These are phyloP conservation scores for Ibycter americanus DNA, from an alignment of 2,797 vertebrate species.

Conservation along the genomic window DNA sequence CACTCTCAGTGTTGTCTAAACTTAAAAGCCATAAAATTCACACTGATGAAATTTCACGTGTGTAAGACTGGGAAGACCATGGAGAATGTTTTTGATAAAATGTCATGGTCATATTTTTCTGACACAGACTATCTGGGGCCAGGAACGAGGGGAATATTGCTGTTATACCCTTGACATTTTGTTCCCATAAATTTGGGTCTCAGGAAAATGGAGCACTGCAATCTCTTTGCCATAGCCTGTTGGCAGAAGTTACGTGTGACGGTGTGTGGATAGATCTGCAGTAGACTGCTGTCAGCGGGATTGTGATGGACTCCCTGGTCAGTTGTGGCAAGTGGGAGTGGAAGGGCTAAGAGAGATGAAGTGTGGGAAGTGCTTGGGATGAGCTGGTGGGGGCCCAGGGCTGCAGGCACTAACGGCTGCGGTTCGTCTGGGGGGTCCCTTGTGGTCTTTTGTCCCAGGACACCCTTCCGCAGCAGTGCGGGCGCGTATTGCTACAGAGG, in stretches of 20 bases:
- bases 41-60: background rate
- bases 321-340: background rate
- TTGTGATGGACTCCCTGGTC: background rate
- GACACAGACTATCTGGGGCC: background rate
- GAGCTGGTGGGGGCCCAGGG: background rate
- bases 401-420: accelerated
- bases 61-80: background rate
- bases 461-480: accelerated
- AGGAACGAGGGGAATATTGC: background rate
- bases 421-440: accelerated
- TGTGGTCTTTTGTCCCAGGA: background rate
- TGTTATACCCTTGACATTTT: background rate
- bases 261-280: background rate
- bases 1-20: background rate
- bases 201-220: background rate
- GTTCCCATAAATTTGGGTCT: background rate
- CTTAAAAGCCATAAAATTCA: background rate
- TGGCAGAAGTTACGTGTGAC: background rate
- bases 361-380: background rate
- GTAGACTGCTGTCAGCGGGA: background rate
- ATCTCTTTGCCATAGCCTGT: background rate
- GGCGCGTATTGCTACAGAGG: accelerated
- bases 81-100: background rate
- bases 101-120: background rate
- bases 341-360: background rate